A percentile compares a stretch with the other conserved stretches of the same genome.
These are phyloP conservation scores for Linurgus olivaceus DNA, from an alignment of 2,797 vertebrate genomes.

Conservation along the genomic window DNA sequence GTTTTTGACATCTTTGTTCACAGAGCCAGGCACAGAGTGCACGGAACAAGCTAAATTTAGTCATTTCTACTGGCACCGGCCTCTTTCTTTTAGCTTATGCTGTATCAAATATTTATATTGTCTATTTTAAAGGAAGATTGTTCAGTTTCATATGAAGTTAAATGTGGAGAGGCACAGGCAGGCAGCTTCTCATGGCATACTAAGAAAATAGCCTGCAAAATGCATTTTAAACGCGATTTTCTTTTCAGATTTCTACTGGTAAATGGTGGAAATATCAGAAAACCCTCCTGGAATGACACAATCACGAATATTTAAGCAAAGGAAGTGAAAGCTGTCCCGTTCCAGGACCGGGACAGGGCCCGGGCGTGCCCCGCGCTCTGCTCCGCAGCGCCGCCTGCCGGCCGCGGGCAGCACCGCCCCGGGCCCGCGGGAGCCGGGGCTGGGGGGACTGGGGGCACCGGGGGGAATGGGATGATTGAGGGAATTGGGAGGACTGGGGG, in stretches of 20 bases:
- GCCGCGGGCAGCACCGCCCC: neutral
- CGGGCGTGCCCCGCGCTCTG: neutral
- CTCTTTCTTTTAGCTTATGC: neutral
- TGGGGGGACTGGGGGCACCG: fast-evolving
- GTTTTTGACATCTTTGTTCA: neutral
- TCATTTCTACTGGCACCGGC: neutral
- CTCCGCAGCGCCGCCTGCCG: neutral
- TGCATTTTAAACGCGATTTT: neutral
- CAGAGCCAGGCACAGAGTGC: neutral
- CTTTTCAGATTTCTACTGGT: neutral
- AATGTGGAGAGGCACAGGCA: neutral
- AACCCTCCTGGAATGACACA: neutral
- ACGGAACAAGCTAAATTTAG: neutral
- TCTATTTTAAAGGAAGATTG: neutral
- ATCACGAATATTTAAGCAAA: neutral
- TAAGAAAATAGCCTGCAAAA: fast-evolving
- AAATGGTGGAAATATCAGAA: neutral
- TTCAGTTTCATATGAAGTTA: neutral
- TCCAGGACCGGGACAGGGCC: fast-evolving
- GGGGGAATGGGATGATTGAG: fast-evolving
- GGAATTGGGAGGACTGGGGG: fast-evolving
- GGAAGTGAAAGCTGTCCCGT: neutral
- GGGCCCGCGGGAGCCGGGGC: neutral
- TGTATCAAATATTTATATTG: neutral
- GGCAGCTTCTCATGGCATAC: neutral